These are phyloP conservation scores for Leptinotarsa haldemani DNA, from an alignment of 2,888 invertebrate genomes.

Conservation along the genomic window DNA sequence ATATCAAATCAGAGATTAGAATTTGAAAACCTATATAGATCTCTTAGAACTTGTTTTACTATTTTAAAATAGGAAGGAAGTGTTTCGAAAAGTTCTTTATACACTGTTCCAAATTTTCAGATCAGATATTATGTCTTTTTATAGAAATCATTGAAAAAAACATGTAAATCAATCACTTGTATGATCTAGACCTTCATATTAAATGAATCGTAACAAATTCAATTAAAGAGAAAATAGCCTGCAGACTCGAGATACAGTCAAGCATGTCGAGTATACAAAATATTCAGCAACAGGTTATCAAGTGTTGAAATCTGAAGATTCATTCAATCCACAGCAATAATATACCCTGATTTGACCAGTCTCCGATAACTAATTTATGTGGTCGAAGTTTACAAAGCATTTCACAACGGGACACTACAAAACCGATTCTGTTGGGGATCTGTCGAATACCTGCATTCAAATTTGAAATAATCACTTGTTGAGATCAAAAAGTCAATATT, in stretches of 20 bases:
- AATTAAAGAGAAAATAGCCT: conserved; percentile 8
- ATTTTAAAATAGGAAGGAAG: no score
- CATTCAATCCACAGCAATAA: conserved; percentile 57
- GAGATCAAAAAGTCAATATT: conserved; percentile 57
- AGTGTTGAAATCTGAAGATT: conserved; percentile 56
- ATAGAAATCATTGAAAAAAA: no score
- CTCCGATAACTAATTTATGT: conserved; percentile 56
- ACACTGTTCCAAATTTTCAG: no score
- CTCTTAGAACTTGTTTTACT: no score
- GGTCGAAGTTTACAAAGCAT: conserved; percentile 55
- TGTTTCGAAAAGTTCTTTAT: no score
- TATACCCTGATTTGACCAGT: conserved; percentile 44
- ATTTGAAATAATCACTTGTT: conserved; percentile 58
- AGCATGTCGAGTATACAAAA: conserved; percentile 42
- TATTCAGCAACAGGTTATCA: conserved; percentile 55
- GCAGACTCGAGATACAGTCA: background rate
- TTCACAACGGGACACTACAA: conserved; percentile 58
- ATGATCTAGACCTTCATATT: background rate
- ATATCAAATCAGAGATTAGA: no score
- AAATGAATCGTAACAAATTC: background rate
- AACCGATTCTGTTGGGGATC: conserved; percentile 63
- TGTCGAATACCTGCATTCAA: conserved; percentile 60
- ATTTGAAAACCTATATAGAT: no score
- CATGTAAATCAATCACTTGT: no score
- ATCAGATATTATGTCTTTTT: no score